phyloP scores from a whole-genome alignment of 2,888 invertebrate species.

The Zygaena filipendulae region DNA sequence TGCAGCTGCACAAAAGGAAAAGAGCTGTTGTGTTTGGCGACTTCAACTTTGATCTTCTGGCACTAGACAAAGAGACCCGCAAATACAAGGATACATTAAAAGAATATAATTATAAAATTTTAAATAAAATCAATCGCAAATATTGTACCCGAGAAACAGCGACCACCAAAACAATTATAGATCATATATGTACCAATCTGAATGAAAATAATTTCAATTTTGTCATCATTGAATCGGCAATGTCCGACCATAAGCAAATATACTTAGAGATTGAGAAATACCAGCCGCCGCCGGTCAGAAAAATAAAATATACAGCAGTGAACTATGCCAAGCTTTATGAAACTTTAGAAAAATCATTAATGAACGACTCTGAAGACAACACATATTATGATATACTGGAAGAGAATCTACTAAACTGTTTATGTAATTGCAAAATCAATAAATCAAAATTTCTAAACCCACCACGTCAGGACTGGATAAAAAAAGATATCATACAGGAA shows the following conservation, averaged over 20 bases:
- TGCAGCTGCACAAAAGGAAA: constrained; percentile 6
- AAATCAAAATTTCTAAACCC: constrained; percentile 6
- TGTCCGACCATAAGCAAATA: constrained; percentile 4
- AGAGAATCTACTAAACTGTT: constrained; percentile 1
- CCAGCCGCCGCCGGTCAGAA: constrained; percentile 1
- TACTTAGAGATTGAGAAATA: constrained; percentile 12
- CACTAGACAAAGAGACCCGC: neutral
- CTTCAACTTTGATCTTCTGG: constrained; percentile 8
- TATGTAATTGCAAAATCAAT: constrained; percentile 4
- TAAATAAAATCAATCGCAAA: too few species aligned
- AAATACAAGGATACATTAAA: too few species aligned
- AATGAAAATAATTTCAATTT: constrained; percentile 7
- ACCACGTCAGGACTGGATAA: constrained; percentile 4
- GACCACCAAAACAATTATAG: constrained; percentile 12
- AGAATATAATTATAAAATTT: too few species aligned
- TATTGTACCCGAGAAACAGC: too few species aligned
- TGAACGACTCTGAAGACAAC: neutral
- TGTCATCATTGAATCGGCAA: constrained; percentile 12
- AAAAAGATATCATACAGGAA: constrained; percentile 1
- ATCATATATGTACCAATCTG: constrained; percentile 12
- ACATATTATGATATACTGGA: neutral
- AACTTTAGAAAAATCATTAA: neutral
- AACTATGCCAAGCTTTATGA: constrained; percentile 6
- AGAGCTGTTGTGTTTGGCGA: constrained; percentile 10
- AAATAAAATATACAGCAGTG: constrained; percentile 9